These are phyloP conservation scores for Muntiacus reevesi DNA, from an alignment of 2,113 vertebrate genomes.

Conservation along the genomic window DNA sequence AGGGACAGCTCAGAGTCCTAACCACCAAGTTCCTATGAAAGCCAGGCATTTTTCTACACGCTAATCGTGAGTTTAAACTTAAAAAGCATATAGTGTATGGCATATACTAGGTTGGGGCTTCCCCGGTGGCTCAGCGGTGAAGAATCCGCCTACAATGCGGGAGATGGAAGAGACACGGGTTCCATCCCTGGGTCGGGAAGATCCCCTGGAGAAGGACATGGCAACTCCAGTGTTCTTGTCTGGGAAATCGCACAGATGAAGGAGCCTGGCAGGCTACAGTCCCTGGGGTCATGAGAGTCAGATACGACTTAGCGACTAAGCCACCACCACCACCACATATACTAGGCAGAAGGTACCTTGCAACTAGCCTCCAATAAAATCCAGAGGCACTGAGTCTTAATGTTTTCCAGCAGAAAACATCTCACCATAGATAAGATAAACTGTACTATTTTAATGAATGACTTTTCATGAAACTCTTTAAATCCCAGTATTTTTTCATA, in stretches of 20 bases:
- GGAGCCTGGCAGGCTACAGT: not conserved
- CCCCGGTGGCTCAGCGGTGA: not conserved
- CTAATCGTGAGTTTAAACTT: not conserved
- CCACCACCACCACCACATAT: not conserved
- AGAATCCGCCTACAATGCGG: rapidly evolving
- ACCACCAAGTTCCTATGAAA: not conserved
- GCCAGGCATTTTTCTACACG: not conserved
- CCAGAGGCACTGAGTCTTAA: not conserved
- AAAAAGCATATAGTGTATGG: not conserved
- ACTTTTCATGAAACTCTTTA: not conserved
- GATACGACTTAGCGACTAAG: not conserved
- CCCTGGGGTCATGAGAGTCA: not conserved
- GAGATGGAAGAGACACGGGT: not conserved
- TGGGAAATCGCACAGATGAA: not conserved
- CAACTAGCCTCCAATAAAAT: not conserved
- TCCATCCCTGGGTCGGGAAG: not conserved
- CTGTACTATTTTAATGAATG: not conserved
- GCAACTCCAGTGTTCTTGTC: not conserved
- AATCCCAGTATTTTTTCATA: not conserved
- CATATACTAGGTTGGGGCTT: not conserved
- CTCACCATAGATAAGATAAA: not conserved
- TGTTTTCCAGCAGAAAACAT: not conserved
- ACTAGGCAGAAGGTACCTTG: not conserved
- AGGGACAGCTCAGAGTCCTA: not conserved
- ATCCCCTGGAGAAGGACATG: not conserved